These are phyloP conservation scores for Pteruthius melanotis DNA, from an alignment of 2,113 vertebrate species.

Conservation along the genomic window DNA sequence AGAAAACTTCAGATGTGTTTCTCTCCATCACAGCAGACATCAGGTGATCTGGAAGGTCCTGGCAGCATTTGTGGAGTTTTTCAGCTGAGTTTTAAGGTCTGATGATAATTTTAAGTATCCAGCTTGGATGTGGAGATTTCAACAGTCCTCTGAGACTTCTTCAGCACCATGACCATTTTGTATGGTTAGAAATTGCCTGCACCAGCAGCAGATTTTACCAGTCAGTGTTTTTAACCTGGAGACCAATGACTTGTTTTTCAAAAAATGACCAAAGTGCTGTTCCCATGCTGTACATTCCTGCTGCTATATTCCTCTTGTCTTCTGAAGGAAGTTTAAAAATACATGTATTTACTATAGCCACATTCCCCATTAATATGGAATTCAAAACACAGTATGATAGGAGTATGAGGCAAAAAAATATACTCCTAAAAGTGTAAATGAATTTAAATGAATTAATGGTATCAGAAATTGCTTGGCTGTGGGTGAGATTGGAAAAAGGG, in stretches of 20 bases:
- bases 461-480: neutral
- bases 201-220: neutral
- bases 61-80: neutral
- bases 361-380: neutral
- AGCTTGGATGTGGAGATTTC: neutral
- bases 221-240: neutral
- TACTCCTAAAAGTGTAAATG: neutral
- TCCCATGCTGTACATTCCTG: neutral
- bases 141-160: neutral
- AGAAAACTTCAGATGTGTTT: neutral
- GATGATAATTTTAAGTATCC: neutral
- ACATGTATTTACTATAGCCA: accelerated
- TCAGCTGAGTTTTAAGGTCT: neutral
- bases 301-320: neutral
- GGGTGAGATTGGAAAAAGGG: neutral
- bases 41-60: neutral
- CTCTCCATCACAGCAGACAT: neutral
- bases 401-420: neutral
- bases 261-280: neutral
- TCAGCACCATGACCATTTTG: neutral
- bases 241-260: neutral
- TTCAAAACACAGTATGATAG: neutral
- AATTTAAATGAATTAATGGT: neutral
- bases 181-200: neutral
- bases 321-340: neutral